Evolutionary conservation across 2,888 invertebrate species (phyloP).

Genomic region (Chydorus sphaericus): DNA sequence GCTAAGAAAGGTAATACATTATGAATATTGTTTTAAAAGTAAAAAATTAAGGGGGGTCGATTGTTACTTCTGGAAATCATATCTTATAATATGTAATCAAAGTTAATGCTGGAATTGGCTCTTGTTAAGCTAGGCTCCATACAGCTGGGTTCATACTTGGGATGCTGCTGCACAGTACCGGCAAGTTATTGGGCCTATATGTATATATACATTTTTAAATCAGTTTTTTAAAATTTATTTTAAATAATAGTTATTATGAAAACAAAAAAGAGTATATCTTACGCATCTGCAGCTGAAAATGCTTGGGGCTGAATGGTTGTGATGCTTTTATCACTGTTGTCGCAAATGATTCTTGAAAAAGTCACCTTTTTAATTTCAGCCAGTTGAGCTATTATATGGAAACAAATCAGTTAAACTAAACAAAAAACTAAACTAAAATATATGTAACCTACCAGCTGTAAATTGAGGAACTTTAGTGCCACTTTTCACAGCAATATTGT

Average conservation of each 20-base stretch:
- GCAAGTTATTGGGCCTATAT: background rate
- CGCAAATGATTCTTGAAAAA: background rate
- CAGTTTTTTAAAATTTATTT: too few relatives aligned
- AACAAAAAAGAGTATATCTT: background rate
- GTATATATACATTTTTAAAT: too few relatives aligned
- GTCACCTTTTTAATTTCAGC: background rate
- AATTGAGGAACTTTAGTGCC: background rate
- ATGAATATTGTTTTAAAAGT: too few relatives aligned
- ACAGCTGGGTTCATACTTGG: background rate
- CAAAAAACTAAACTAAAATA: background rate
- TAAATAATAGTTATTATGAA: too few relatives aligned
- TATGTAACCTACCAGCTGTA: background rate
- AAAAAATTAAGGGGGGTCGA: too few relatives aligned
- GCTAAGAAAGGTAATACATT: too few relatives aligned
- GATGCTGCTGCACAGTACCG: background rate
- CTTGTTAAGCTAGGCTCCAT: too few relatives aligned
- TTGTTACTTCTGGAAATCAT: too few relatives aligned
- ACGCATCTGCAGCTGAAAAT: background rate
- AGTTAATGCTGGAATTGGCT: too few relatives aligned
- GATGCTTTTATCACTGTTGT: background rate
- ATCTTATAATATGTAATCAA: too few relatives aligned
- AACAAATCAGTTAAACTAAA: background rate
- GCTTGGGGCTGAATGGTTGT: background rate
- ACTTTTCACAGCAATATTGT: background rate
- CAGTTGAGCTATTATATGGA: background rate